Percentiles rank a stretch among this genome's conserved stretches.
phyloP scores from a whole-genome alignment of 1,140 invertebrate species.

The Bombus pascuorum region DNA sequence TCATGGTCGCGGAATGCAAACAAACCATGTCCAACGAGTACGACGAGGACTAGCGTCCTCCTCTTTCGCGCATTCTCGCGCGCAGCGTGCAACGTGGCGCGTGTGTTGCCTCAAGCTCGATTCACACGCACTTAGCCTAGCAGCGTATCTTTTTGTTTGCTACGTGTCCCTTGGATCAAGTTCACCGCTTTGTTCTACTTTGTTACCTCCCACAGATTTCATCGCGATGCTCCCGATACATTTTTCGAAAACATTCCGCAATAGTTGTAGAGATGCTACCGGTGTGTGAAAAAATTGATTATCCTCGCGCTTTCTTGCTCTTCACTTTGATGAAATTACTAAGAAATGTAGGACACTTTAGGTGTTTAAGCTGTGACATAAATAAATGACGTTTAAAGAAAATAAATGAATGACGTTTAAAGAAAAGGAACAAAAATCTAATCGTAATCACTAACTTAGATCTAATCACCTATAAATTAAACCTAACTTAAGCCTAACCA shows the following conservation, averaged over 20 bases:
- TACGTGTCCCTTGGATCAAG: slow-evolving; percentile 26
- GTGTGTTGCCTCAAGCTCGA: slow-evolving; percentile 51
- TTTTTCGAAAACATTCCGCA: background rate
- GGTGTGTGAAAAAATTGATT: too few relatives aligned
- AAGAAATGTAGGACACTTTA: too few relatives aligned
- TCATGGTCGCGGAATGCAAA: slow-evolving; percentile 65
- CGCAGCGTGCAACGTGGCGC: slow-evolving; percentile 33
- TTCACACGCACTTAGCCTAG: slow-evolving; percentile 56
- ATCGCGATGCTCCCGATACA: background rate
- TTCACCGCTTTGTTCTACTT: slow-evolving; percentile 18
- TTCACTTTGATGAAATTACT: too few relatives aligned
- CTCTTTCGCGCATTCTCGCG: slow-evolving; percentile 59
- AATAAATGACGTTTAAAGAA: too few relatives aligned
- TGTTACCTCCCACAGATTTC: background rate
- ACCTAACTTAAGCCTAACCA: too few relatives aligned
- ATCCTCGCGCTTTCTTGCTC: too few relatives aligned
- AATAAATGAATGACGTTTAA: too few relatives aligned
- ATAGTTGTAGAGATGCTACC: too few relatives aligned
- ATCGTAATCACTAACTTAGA: too few relatives aligned
- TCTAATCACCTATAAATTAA: too few relatives aligned
- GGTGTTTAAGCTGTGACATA: too few relatives aligned
- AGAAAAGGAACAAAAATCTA: too few relatives aligned
- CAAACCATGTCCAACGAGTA: slow-evolving; percentile 57
- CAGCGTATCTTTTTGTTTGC: slow-evolving; percentile 19
- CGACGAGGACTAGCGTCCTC: slow-evolving; percentile 13